Conservation (phyloP, 2,888 invertebrate species). For the Ceramica pisi region DNA sequence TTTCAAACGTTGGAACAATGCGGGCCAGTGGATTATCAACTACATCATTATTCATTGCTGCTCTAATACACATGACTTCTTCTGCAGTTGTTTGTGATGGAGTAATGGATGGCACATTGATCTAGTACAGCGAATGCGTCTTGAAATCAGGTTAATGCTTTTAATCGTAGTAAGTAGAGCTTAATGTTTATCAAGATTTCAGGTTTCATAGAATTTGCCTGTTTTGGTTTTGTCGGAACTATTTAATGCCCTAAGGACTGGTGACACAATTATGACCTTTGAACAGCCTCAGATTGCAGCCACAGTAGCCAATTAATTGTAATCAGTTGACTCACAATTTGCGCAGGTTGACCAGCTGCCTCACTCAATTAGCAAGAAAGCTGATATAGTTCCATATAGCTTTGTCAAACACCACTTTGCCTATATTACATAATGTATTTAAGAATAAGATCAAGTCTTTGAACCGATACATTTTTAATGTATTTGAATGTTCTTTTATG, state of each 20-base stretch:
- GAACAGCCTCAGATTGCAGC: conserved; percentile 48
- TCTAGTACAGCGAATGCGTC: conserved; percentile 1
- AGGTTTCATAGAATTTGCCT: background rate
- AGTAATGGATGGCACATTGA: conserved; percentile 18
- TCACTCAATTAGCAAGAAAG: conserved; percentile 40
- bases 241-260: background rate
- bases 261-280: conserved; percentile 32
- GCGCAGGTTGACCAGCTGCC: conserved; percentile 58
- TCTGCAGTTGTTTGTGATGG: background rate
- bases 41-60: conserved; percentile 35
- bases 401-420: background rate
- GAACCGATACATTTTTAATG: background rate
- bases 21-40: conserved; percentile 32
- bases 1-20: conserved; percentile 32
- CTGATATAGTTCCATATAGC: conserved; percentile 31
- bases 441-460: background rate
- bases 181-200: conserved; percentile 9
- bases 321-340: conserved; percentile 58
- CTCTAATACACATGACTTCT: conserved; percentile 18
- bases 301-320: conserved; percentile 55
- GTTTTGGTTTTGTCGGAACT: background rate
- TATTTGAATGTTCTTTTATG: background rate
- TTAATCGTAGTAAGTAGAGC: conserved; percentile 21
- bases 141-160: conserved; percentile 25
- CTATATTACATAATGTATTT: background rate